These are phyloP conservation scores for Gulo gulo DNA, from an alignment of 2,113 vertebrate genomes.

Conservation along the genomic window DNA sequence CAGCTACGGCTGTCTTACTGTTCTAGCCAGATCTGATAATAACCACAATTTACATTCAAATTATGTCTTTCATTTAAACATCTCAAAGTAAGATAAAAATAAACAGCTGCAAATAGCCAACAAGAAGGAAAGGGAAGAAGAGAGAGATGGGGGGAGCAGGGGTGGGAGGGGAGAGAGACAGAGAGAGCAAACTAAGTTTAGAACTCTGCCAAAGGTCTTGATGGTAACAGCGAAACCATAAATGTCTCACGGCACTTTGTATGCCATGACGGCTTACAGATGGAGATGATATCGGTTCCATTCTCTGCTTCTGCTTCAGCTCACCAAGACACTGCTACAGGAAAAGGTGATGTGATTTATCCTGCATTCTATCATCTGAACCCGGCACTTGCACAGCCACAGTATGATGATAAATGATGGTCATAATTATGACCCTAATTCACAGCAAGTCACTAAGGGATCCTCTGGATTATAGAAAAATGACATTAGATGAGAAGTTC, in stretches of 20 bases:
- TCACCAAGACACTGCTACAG: constrained; percentile 32
- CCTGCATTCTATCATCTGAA: constrained; percentile 55
- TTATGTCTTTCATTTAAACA: constrained; percentile 63
- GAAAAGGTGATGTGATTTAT: constrained; percentile 56
- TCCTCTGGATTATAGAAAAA: constrained; percentile 63
- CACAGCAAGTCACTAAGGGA: constrained; percentile 68
- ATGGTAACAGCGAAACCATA: constrained; percentile 57
- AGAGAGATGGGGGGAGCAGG: neutral
- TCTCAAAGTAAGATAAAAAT: constrained; percentile 65
- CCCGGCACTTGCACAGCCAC: constrained; percentile 44
- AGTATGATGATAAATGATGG: constrained; percentile 64
- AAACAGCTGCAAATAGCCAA: constrained; percentile 64
- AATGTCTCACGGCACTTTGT: constrained; percentile 45
- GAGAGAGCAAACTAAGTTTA: constrained; percentile 57
- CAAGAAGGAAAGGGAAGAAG: neutral
- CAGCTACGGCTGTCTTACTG: neutral
- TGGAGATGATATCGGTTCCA: constrained; percentile 25
- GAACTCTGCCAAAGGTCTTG: constrained; percentile 59
- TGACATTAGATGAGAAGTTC: constrained; percentile 59
- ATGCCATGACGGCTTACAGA: constrained; percentile 36
- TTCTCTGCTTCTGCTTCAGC: neutral
- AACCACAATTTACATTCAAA: constrained; percentile 47
- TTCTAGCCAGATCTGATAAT: constrained; percentile 55
- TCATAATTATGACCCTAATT: constrained; percentile 72
- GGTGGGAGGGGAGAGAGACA: neutral